Percentiles rank a stretch among this genome's conserved stretches.
Evolutionary conservation across 2,888 invertebrate genomes (phyloP).

Genomic region (Andrena chrysosceles): DNA sequence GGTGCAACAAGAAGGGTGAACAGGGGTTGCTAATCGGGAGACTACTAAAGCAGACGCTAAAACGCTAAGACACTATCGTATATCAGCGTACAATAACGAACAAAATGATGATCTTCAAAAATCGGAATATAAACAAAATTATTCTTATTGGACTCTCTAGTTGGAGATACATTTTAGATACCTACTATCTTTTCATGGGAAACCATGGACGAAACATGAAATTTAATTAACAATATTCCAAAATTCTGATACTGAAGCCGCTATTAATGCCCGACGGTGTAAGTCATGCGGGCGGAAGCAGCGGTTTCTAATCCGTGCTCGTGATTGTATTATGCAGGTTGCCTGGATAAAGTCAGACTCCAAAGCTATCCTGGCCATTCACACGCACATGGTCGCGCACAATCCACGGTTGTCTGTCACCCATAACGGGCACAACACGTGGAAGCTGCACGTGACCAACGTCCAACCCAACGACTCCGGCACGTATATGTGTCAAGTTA

Average conservation of each 20-base stretch:
- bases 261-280: conserved; percentile 34
- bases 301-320: conserved; percentile 48
- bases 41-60: conserved; percentile 10
- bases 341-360: conserved; percentile 97
- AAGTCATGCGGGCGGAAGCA: conserved; percentile 32
- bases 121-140: no score
- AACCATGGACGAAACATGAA: neutral
- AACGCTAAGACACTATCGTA: no score
- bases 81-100: no score
- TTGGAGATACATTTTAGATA: no score
- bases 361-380: conserved; percentile 95
- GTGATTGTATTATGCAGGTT: conserved; percentile 87
- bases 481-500: conserved; percentile 97
- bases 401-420: conserved; percentile 94
- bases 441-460: conserved; percentile 96
- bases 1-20: conserved; percentile 10
- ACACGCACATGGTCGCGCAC: conserved; percentile 95
- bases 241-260: conserved; percentile 38
- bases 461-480: conserved; percentile 97
- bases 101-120: no score
- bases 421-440: conserved; percentile 97
- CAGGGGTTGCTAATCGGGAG: conserved; percentile 29
- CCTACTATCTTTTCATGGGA: no score
- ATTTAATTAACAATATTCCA: conserved; percentile 4
- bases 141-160: no score